A percentile compares a stretch with the other conserved stretches of the same genome.
These are phyloP conservation scores for Ophioderma brevispina DNA, from an alignment of 35 echinoderm and acorn worm species.

Conservation along the genomic window DNA sequence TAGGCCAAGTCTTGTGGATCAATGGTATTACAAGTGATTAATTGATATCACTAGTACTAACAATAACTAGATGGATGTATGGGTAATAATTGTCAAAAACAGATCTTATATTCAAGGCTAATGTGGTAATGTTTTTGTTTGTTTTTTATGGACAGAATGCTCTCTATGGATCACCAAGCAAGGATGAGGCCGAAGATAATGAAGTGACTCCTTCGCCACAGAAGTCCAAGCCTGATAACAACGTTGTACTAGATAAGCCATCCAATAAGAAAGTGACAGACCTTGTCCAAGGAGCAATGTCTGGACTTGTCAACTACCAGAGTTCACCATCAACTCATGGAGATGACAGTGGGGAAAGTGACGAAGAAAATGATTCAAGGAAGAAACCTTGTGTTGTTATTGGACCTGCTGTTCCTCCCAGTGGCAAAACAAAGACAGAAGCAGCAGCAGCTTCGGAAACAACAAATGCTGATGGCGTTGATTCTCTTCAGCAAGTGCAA, in stretches of 20 bases:
- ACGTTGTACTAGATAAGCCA: not conserved
- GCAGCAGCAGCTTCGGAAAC: no score
- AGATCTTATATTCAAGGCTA: no score
- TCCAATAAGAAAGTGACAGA: not conserved
- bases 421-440: no score
- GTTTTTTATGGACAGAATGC: not conserved
- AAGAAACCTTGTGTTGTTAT: no score
- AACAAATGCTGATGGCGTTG: not conserved
- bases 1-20: no score
- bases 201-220: not conserved
- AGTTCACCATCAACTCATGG: slow-evolving; percentile 2
- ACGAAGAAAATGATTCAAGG: not conserved
- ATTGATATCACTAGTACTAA: no score
- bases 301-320: not conserved
- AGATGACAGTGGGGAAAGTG: not conserved
- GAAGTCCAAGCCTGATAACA: not conserved
- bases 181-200: not conserved
- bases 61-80: no score
- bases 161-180: not conserved
- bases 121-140: no score
- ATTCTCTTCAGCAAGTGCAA: slow-evolving; percentile 1
- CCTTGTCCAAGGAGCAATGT: not conserved
- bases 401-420: no score
- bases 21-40: no score
- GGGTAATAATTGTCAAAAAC: no score